Conservation (phyloP, 2,113 vertebrate genomes). For the Salminus brasiliensis region DNA sequence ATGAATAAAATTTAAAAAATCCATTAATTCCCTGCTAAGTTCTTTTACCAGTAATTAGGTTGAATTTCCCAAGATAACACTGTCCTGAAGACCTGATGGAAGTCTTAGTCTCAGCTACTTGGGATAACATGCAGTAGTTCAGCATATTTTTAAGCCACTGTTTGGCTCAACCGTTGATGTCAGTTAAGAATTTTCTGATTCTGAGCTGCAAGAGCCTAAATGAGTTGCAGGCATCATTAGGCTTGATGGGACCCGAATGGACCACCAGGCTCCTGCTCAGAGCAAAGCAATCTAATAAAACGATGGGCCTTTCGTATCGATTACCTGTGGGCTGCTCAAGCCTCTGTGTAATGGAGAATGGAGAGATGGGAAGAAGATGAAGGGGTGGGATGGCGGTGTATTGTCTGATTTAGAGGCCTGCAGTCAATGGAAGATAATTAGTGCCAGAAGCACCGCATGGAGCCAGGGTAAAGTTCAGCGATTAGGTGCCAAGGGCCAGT, state of each 20-base stretch:
- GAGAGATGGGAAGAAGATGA: constrained; percentile 30
- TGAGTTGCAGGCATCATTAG: constrained; percentile 44
- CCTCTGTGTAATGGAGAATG: constrained; percentile 52
- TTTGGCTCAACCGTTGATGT: not conserved
- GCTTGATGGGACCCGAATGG: constrained; percentile 41
- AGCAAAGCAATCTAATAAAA: constrained; percentile 45
- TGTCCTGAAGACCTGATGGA: not conserved
- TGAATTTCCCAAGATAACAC: not conserved
- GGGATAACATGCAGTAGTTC: not conserved
- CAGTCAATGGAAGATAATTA: constrained; percentile 45
- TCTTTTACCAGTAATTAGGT: not conserved
- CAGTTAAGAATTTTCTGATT: constrained; percentile 40
- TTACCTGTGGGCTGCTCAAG: constrained; percentile 48
- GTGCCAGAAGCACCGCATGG: constrained; percentile 27
- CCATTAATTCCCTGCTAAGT: not conserved
- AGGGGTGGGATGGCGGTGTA: not conserved
- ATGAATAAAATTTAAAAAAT: not conserved
- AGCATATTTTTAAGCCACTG: not conserved
- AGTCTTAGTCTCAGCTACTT: not conserved
- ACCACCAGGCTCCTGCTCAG: constrained; percentile 30
- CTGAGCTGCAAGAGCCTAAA: constrained; percentile 15
- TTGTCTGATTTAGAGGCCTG: constrained; percentile 19
- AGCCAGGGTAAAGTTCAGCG: not conserved
- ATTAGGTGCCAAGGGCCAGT: constrained; percentile 6
- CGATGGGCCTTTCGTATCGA: constrained; percentile 41